Evolutionary conservation across 2,888 invertebrate species (phyloP).

Genomic region (Rhagonycha fulva): DNA sequence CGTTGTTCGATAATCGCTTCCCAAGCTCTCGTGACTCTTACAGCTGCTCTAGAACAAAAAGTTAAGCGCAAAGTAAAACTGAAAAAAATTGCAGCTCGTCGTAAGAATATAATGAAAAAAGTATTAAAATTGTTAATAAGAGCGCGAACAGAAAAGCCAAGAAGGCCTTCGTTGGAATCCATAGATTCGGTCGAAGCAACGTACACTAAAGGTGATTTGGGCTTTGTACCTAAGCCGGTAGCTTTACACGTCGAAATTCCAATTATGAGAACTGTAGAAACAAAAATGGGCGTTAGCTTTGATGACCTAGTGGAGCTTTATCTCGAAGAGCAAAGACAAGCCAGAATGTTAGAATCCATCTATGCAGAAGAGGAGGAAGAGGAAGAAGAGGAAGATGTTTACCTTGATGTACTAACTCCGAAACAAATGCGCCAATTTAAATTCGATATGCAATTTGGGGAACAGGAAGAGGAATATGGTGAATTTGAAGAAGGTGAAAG

Average conservation of each 20-base stretch:
- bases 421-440: neutral
- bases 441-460: neutral
- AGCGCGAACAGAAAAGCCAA: constrained; percentile 48
- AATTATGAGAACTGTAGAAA: constrained; percentile 39
- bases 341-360: neutral
- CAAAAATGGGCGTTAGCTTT: constrained; percentile 44
- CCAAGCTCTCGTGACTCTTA: constrained; percentile 65
- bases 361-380: neutral
- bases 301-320: constrained; percentile 35
- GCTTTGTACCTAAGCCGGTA: constrained; percentile 64
- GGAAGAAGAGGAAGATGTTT: neutral
- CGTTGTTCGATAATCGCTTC: constrained; percentile 63
- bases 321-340: neutral
- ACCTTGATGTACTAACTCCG: neutral
- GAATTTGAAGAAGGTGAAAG: constrained; percentile 43
- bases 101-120: constrained; percentile 60
- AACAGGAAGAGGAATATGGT: constrained; percentile 37
- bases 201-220: constrained; percentile 69
- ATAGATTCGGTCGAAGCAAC: constrained; percentile 51
- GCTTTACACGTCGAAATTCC: constrained; percentile 44
- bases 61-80: constrained; percentile 54
- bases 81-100: constrained; percentile 55
- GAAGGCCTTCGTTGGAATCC: constrained; percentile 56
- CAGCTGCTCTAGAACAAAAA: constrained; percentile 60
- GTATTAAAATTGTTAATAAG: constrained; percentile 46